Base-by-base conservation (phyloP, 2,113 vertebrate species). In the Varanus salvator region DNA sequence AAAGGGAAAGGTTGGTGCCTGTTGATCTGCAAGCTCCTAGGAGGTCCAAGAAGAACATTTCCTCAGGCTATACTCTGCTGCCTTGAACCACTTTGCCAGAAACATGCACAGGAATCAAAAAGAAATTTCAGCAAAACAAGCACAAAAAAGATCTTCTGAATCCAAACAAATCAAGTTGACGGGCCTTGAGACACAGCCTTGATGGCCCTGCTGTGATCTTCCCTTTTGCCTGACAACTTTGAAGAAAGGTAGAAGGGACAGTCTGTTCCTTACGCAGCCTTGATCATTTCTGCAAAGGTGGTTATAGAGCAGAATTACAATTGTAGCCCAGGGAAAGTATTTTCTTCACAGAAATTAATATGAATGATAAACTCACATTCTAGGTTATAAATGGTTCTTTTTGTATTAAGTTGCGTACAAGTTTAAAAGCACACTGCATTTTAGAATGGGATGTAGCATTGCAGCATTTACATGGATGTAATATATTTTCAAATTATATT, bases 111-210 rank as follows among this genome's bases (percentile, higher is more conserved):
- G 87, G 91, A 50, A 19, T 15, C 72, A 86, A 87, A 86, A 80
- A 75, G 0, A 6, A 89, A 11, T 4, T 89, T 29, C n/a, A 74
- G 80, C 38, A 89, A 88, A 91, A 87, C 57, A 91, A 88, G 44
- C 87, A 64, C 3, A 75, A 87, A 74, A 89, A 92, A 91, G 85
- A 2, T 0, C 0, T 66, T 48, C 4, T 50, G 87, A 93, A 88
- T 23, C n/a, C 68, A 85, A 88, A 92, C 23, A 94, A 92, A 93
- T 90, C 86, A 93, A 92, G 89, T 5, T 83, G 77, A 78, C 25
- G 90, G n/a, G 3, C 31, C 69, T 88, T 75, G 71, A 86, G n/a
- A 75, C 71, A 8, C 44, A n/a, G 71, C 34, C 84, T 85, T 87
- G 75, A 91, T 91, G 88, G n/a, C 5, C 76, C 31, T 87, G n/a